These are phyloP conservation scores for Cryptus armator DNA, from an alignment of 2,888 invertebrate species.

Conservation along the genomic window DNA sequence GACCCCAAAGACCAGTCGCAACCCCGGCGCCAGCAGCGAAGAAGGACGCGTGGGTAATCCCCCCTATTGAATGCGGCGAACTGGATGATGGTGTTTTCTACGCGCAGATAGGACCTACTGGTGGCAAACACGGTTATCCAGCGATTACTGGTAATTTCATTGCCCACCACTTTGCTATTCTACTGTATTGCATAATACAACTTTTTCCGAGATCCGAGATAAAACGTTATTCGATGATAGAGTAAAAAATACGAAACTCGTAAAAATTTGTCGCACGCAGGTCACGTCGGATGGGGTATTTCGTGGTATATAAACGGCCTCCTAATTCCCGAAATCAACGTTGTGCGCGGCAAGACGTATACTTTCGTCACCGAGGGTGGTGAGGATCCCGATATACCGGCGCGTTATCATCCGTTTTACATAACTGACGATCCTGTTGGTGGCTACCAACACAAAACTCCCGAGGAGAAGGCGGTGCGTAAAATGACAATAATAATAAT, in stretches of 20 bases:
- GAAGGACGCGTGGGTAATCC: slow-evolving; percentile 93
- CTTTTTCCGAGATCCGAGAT: no score
- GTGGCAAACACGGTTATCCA: slow-evolving; percentile 95
- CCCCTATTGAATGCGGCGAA: slow-evolving; percentile 94
- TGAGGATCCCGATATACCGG: slow-evolving; percentile 91
- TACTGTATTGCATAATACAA: no score
- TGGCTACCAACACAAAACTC: slow-evolving; percentile 93
- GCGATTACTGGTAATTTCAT: slow-evolving; percentile 91
- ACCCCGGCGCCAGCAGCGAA: slow-evolving; percentile 89
- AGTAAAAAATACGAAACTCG: background rate
- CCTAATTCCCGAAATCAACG: slow-evolving; percentile 95
- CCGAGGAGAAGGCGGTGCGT: slow-evolving; percentile 92
- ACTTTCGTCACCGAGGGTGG: slow-evolving; percentile 96
- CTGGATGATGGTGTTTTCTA: slow-evolving; percentile 96
- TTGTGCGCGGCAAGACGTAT: slow-evolving; percentile 94
- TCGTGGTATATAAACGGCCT: slow-evolving; percentile 98
- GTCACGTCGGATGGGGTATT: slow-evolving; percentile 97
- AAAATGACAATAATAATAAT: background rate
- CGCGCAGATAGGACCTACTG: slow-evolving; percentile 97
- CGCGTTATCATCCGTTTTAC: slow-evolving; percentile 96
- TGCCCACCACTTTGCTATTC: background rate
- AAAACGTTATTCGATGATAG: background rate
- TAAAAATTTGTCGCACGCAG: slow-evolving; percentile 84
- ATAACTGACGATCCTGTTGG: slow-evolving; percentile 97
- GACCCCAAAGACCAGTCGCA: slow-evolving; percentile 81